Percentiles rank a stretch among this genome's conserved stretches.
Evolutionary conservation across 1,140 invertebrate species (phyloP).

Genomic region (Lepidurus couesii): DNA sequence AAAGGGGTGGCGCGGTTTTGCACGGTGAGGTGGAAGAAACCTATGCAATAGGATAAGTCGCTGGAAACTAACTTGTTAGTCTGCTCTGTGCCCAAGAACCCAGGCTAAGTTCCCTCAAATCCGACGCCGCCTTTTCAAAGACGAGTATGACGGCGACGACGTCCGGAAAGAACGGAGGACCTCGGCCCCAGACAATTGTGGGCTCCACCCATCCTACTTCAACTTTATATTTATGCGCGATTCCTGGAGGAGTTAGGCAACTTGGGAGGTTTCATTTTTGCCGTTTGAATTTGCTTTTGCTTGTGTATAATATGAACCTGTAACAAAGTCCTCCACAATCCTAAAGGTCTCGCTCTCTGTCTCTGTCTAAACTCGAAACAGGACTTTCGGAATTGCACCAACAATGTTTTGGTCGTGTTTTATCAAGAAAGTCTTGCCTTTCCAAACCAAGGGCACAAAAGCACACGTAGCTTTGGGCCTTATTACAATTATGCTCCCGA

Average conservation of each 20-base stretch:
- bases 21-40: slow-evolving; percentile 13
- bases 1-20: background rate
- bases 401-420: slow-evolving; percentile 13
- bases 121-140: slow-evolving; percentile 20
- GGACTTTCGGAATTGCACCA: background rate
- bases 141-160: background rate
- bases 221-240: slow-evolving; percentile 22
- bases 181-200: background rate
- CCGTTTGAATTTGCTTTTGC: background rate
- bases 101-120: slow-evolving; percentile 19
- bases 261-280: slow-evolving; percentile 19
- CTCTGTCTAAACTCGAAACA: background rate
- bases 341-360: background rate
- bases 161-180: background rate
- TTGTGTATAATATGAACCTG: background rate
- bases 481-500: slow-evolving; percentile 22
- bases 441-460: background rate
- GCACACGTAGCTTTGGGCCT: slow-evolving; percentile 13
- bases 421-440: background rate
- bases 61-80: slow-evolving; percentile 22
- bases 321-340: background rate
- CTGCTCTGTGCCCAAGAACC: background rate
- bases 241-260: slow-evolving; percentile 21
- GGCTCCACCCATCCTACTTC: background rate
- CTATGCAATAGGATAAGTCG: slow-evolving; percentile 22